Evolutionary conservation across 2,113 vertebrate genomes (phyloP), one percentile per base, ranked within the genome.

Genomic region (Pagrus major): DNA sequence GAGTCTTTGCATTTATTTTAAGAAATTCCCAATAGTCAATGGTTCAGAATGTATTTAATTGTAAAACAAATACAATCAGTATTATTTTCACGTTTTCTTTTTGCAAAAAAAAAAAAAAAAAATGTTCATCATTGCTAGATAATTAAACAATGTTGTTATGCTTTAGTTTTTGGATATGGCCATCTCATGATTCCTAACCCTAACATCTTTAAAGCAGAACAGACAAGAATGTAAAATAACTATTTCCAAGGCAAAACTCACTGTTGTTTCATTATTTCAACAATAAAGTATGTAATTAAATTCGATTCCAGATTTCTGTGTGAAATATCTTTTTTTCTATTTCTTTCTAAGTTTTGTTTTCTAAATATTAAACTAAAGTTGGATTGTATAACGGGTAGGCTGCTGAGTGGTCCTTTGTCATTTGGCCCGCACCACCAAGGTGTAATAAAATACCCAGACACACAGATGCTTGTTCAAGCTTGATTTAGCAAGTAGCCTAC

Each of bases 381-480:
- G 25, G 6, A 41, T 9, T 49, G 2, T 10, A 5, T 54, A 16
- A 31, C 25, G 20, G 31, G 8, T 3, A 9, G 21, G 10, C 41
- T 31, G n/a, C 47, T 42, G 4, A 59, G 37, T 52, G 49, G 16
- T 44, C 33, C 16, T 39, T 7, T 67, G 47, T 10, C 21, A 12
- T 37, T 54, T 55, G 0, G 2, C 51, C 20, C 7, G 29, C 67
- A 61, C 7, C 35, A 42, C 55, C 8, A 51, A 64, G 15, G 37
- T 14, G 47, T 66, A 73, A 76, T 77, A 73, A 66, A 74, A 23
- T 51, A 71, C 39, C 29, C 41, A 61, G 33, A 64, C 52, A 42
- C 29, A 71, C 65, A 63, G 55, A 79, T 79, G 71, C 79, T 79
- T 81, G n/a, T 84, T 86, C 25, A 47, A 63, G 67, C 78, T 71